Conservation (phyloP, 2,888 invertebrate genomes). For the Molorchus minor region DNA sequence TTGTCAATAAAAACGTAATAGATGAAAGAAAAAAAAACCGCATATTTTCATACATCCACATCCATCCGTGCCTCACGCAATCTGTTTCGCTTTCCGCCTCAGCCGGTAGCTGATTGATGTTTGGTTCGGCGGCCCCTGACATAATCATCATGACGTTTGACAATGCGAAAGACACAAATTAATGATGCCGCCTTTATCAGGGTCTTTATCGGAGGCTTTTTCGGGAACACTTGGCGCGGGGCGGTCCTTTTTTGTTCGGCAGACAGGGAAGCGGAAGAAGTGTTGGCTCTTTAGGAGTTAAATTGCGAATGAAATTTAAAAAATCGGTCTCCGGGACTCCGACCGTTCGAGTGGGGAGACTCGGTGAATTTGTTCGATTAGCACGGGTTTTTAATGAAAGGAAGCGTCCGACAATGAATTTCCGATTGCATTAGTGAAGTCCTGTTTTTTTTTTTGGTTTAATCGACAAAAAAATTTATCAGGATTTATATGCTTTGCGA, state of each 20-base stretch:
- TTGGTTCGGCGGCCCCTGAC: conserved; percentile 42
- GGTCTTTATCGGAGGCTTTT: conserved; percentile 19
- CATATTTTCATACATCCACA: conserved; percentile 23
- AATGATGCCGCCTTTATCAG: conserved; percentile 35
- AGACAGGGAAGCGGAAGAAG: background rate
- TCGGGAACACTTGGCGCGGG: conserved; percentile 13
- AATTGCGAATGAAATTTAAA: background rate
- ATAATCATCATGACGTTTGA: conserved; percentile 54
- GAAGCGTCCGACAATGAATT: too few species aligned
- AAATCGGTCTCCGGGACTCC: too few species aligned
- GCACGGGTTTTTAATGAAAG: too few species aligned
- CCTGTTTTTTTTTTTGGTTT: too few species aligned
- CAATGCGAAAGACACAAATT: conserved; percentile 50
- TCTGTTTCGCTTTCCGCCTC: conserved; percentile 23
- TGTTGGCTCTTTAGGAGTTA: background rate
- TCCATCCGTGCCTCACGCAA: conserved; percentile 15
- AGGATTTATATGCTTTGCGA: too few species aligned
- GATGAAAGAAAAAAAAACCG: conserved; percentile 22
- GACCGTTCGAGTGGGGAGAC: too few species aligned
- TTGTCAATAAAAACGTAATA: conserved; percentile 25
- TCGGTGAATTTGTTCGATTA: too few species aligned
- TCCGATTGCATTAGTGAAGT: too few species aligned
- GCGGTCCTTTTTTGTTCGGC: background rate
- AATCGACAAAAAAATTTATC: too few species aligned
- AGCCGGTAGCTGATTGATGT: conserved; percentile 47